phyloP scores from a whole-genome alignment of 2,113 vertebrate species.

The Apteryx mantelli region DNA sequence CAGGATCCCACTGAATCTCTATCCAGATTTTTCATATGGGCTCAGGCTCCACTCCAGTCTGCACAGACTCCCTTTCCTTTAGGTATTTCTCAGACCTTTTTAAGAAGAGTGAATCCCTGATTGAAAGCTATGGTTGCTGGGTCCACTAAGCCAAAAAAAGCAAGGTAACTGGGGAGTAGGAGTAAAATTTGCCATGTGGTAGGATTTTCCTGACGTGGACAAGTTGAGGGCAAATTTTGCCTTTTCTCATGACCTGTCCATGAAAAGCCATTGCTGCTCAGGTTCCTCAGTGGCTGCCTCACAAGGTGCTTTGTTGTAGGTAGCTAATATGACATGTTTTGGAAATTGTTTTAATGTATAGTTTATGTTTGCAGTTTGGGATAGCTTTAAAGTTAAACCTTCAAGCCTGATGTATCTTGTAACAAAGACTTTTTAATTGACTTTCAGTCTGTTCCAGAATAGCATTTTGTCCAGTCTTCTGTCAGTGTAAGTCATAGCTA shows the following conservation, averaged over 20 bases:
- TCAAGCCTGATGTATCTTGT: not conserved
- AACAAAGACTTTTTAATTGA: conserved; percentile 50
- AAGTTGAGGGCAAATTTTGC: not conserved
- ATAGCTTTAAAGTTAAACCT: conserved; percentile 14
- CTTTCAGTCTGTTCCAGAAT: conserved; percentile 30
- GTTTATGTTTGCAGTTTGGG: not conserved
- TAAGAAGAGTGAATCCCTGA: not conserved
- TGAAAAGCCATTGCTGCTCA: not conserved
- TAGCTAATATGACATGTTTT: not conserved
- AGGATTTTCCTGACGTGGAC: not conserved
- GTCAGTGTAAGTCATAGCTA: conserved; percentile 21
- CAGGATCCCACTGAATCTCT: not conserved
- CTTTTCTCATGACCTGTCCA: not conserved
- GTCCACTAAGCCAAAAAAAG: conserved; percentile 5
- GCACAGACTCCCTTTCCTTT: conserved; percentile 14
- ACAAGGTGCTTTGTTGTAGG: accelerated
- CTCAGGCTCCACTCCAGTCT: not conserved
- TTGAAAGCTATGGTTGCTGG: not conserved
- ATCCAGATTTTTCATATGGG: conserved; percentile 15
- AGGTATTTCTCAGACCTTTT: not conserved
- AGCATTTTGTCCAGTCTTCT: conserved; percentile 36
- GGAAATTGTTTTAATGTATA: not conserved
- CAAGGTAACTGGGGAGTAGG: not conserved
- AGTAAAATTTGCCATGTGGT: not conserved
- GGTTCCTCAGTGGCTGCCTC: not conserved